Evolutionary conservation across 2,888 invertebrate genomes (phyloP).

Genomic region (Eretmocerus hayati): DNA sequence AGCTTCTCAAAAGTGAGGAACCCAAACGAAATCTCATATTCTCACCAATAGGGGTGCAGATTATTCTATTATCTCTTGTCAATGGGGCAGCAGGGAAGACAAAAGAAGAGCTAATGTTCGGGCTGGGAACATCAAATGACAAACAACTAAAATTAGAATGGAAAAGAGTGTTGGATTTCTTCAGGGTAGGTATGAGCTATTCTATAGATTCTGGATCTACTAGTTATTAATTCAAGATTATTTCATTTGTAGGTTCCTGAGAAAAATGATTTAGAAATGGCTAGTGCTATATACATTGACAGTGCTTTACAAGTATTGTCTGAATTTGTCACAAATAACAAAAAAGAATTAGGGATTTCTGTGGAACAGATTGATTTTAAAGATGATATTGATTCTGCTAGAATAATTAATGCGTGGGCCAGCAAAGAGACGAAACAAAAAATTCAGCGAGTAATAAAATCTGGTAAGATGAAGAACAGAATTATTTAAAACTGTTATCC

Average conservation of each 20-base stretch:
- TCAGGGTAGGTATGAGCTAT: slow-evolving; percentile 30
- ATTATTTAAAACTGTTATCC: no score
- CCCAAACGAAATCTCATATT: no score
- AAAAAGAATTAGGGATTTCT: slow-evolving; percentile 59
- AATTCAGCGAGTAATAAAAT: slow-evolving; percentile 67
- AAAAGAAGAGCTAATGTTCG: slow-evolving; percentile 27
- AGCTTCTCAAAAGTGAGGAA: no score
- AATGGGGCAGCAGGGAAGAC: slow-evolving; percentile 34
- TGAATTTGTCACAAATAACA: slow-evolving; percentile 54
- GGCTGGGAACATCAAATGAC: slow-evolving; percentile 25
- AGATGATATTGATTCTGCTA: slow-evolving; percentile 43
- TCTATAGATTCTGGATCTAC: background rate
- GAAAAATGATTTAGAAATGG: slow-evolving; percentile 57
- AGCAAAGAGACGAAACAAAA: slow-evolving; percentile 70
- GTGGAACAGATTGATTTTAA: slow-evolving; percentile 59
- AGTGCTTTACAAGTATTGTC: slow-evolving; percentile 49
- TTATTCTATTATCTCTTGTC: no score
- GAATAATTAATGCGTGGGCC: slow-evolving; percentile 73
- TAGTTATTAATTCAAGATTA: background rate
- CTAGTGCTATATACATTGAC: slow-evolving; percentile 67
- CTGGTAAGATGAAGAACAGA: slow-evolving; percentile 37
- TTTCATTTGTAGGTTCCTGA: slow-evolving; percentile 34
- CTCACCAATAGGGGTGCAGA: no score
- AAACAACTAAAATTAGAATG: slow-evolving; percentile 21
- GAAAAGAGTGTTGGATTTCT: slow-evolving; percentile 25